A percentile compares a stretch with the other conserved stretches of the same genome.
These are phyloP conservation scores for Entomobrya proxima DNA, from an alignment of 2,888 invertebrate genomes.

Conservation along the genomic window DNA sequence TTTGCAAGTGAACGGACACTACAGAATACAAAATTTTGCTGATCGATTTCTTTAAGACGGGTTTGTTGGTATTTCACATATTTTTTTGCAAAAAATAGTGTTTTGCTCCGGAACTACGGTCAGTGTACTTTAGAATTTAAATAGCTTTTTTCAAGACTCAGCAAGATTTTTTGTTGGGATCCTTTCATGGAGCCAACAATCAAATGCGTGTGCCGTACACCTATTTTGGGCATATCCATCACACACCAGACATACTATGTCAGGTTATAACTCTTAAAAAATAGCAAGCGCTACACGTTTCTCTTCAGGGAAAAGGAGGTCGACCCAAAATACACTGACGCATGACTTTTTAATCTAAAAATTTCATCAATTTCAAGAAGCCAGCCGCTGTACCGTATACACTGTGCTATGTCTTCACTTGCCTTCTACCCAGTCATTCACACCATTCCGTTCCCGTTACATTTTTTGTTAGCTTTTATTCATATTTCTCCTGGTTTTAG, in stretches of 20 bases:
- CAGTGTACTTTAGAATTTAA: background rate
- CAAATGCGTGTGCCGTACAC: no score
- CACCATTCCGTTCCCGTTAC: background rate
- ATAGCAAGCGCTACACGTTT: background rate
- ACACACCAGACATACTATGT: background rate
- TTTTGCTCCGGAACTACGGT: background rate
- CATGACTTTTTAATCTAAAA: constrained; percentile 33
- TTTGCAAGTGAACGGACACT: background rate
- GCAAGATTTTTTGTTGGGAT: no score
- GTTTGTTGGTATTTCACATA: background rate
- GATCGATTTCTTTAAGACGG: constrained; percentile 24
- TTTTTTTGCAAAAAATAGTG: constrained; percentile 6
- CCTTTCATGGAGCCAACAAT: no score
- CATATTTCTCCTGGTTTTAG: background rate
- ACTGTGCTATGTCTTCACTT: background rate
- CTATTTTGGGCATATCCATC: no score
- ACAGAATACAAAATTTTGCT: constrained; percentile 2
- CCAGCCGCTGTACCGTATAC: background rate
- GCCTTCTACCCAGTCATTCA: constrained; percentile 10
- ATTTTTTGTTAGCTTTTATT: background rate
- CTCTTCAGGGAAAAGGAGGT: constrained; percentile 13
- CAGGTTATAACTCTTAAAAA: background rate
- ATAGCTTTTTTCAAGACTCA: background rate
- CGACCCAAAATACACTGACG: constrained; percentile 23
- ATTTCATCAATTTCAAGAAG: constrained; percentile 12